Evolutionary conservation across 2,888 invertebrate species (phyloP), one percentile per base, ranked within the genome.

Genomic region (Phaonia tiefii): DNA sequence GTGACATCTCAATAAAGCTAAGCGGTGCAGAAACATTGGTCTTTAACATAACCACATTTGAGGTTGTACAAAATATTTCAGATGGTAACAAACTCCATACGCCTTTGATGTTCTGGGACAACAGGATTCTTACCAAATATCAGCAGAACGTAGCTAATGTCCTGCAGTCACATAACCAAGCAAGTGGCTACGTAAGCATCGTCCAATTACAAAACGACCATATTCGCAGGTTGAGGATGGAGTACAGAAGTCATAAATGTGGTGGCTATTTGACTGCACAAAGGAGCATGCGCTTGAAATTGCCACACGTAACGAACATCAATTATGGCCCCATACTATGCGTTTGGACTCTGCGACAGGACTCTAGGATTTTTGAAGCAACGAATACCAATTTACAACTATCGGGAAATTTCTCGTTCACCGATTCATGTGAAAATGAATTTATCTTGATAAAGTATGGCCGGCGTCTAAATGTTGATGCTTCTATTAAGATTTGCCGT

Each of bases 211-310:
- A 75, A 0, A 0, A 7, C 0, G 11, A 39, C 1, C 79, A 66
- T 2, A 80, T 89, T 11, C 77, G 56, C 0, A 71, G 63, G 2
- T 85, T 90, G 11, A 82, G 91, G 56, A 86, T 95, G 1, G 87
- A 89, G 0, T 96, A 95, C 87, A 92, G 92, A 79, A 92, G 92
- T 75, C 92, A 94, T 85, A 88, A 92, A 1, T 97, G 97, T 87
- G 97, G 97, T 20, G 96, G 96, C 4, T 83, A 91, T 4, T 75
- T 94, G 1, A 83, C 81, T 0, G 81, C 90, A 7, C 86, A 85
- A 0, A 87, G 90, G 79, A 88, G 87, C 15, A 75, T 86, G 87
- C 73, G 86, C 87, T 69, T 88, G 86, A 82, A 88, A 89, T 71
- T 91, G 88, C 77, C 91, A 80, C 81, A 88, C 88, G 85, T 90